phyloP scores from a whole-genome alignment of 1,140 invertebrate genomes.

The Atta cephalotes region DNA sequence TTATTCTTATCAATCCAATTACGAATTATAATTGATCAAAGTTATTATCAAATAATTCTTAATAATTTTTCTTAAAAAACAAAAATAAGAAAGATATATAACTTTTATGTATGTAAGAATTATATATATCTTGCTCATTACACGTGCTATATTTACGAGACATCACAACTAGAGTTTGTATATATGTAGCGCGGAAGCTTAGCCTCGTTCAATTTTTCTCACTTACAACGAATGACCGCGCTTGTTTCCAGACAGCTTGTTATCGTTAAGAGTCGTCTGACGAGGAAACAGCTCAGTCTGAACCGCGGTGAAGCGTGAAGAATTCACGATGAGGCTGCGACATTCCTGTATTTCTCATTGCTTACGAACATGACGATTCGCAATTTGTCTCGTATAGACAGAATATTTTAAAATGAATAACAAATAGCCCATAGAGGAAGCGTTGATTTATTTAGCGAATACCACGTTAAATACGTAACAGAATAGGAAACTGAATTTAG shows the following conservation, averaged over 20 bases:
- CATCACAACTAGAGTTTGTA: constrained; percentile 24
- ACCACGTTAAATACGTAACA: neutral
- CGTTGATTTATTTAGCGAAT: neutral
- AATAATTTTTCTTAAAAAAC: neutral
- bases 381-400: constrained; percentile 14
- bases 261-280: constrained; percentile 54
- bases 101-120: neutral
- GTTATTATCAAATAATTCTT: neutral
- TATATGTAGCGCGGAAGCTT: neutral
- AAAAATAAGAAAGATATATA: neutral
- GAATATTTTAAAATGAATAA: neutral
- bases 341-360: neutral
- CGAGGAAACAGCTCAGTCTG: constrained; percentile 24
- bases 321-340: constrained; percentile 24
- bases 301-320: constrained; percentile 36
- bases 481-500: neutral
- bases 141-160: constrained; percentile 31
- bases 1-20: too few relatives aligned
- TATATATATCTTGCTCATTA: neutral
- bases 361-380: constrained; percentile 1
- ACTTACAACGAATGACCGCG: constrained; percentile 56
- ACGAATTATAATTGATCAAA: too few relatives aligned
- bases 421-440: neutral
- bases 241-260: constrained; percentile 53
- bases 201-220: constrained; percentile 54